Percentiles rank a stretch among this genome's conserved stretches.
These are phyloP conservation scores for Scaptomyza reducta DNA, from an alignment of 2,888 invertebrate species.

Conservation along the genomic window DNA sequence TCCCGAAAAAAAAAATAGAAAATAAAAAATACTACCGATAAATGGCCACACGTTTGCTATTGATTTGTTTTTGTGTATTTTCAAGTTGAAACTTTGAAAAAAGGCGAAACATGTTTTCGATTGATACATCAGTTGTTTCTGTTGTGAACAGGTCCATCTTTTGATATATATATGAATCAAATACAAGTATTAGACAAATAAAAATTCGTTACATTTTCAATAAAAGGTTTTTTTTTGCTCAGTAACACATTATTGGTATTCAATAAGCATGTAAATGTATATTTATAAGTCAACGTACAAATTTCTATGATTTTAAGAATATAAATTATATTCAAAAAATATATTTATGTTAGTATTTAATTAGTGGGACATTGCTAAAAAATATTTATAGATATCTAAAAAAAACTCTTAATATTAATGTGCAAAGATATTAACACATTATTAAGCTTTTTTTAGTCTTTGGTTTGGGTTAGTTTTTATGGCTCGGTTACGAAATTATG, in stretches of 20 bases:
- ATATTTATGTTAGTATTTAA: slow-evolving; percentile 10
- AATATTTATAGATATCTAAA: slow-evolving; percentile 8
- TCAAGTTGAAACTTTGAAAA: slow-evolving; percentile 44
- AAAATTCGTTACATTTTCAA: too few species aligned
- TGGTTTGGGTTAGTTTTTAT: slow-evolving; percentile 13
- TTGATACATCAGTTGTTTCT: slow-evolving; percentile 30
- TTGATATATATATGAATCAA: slow-evolving; percentile 20
- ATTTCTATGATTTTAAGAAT: not conserved
- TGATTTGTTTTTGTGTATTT: slow-evolving; percentile 37
- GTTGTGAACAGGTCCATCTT: slow-evolving; percentile 39
- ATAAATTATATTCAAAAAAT: slow-evolving; percentile 3
- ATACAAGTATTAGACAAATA: not conserved
- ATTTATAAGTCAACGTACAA: not conserved
- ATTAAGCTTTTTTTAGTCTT: slow-evolving; percentile 21
- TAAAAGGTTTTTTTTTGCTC: not conserved
- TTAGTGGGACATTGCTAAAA: slow-evolving; percentile 4
- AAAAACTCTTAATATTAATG: not conserved
- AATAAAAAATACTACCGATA: slow-evolving; percentile 18
- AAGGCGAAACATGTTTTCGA: slow-evolving; percentile 60
- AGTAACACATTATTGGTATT: not conserved
- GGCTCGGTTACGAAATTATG: slow-evolving; percentile 51
- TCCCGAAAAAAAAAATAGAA: slow-evolving; percentile 21
- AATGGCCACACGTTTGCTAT: slow-evolving; percentile 23
- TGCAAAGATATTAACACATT: slow-evolving; percentile 36
- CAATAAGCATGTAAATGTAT: too few species aligned